These are phyloP conservation scores for Oscheius sp. DNA, from an alignment of 2,888 invertebrate species.

Conservation along the genomic window DNA sequence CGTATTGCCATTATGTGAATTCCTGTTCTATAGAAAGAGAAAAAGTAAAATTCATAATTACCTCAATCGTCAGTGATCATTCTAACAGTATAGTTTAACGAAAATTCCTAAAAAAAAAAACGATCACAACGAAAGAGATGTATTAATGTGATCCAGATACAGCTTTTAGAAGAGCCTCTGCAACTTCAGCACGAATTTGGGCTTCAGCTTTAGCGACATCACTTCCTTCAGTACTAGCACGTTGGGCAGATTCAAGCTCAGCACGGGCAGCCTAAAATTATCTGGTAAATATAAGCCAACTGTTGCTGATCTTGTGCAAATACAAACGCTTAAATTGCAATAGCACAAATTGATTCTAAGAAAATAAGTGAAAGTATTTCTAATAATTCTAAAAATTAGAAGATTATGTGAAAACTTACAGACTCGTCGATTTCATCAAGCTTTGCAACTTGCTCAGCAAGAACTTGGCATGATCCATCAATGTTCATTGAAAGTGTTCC, in stretches of 20 bases:
- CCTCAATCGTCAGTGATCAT: slow-evolving; percentile 20
- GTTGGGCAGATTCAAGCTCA: slow-evolving; percentile 66
- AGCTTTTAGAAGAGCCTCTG: slow-evolving; percentile 33
- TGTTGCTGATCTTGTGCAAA: too few relatives aligned
- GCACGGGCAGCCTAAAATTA: slow-evolving; percentile 59
- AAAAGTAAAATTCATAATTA: slow-evolving; percentile 14
- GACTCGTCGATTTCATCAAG: slow-evolving; percentile 66
- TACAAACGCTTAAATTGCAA: too few relatives aligned
- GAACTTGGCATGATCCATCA: slow-evolving; percentile 67
- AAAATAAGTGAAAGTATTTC: too few relatives aligned
- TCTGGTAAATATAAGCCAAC: too few relatives aligned
- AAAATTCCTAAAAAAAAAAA: slow-evolving; percentile 17
- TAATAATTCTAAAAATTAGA: too few relatives aligned
- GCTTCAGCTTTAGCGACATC: slow-evolving; percentile 66
- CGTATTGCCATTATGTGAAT: too few relatives aligned
- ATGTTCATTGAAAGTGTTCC: slow-evolving; percentile 70
- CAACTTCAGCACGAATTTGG: slow-evolving; percentile 60
- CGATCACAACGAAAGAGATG: slow-evolving; percentile 18
- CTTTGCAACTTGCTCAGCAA: slow-evolving; percentile 65
- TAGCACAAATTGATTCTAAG: too few relatives aligned
- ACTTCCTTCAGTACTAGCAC: slow-evolving; percentile 59
- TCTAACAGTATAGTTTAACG: slow-evolving; percentile 15
- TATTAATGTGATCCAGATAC: slow-evolving; percentile 20
- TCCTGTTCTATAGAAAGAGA: too few relatives aligned
- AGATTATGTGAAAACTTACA: slow-evolving; percentile 52